Conservation (phyloP, 2,888 invertebrate species). For the Drosophila lacicola region DNA sequence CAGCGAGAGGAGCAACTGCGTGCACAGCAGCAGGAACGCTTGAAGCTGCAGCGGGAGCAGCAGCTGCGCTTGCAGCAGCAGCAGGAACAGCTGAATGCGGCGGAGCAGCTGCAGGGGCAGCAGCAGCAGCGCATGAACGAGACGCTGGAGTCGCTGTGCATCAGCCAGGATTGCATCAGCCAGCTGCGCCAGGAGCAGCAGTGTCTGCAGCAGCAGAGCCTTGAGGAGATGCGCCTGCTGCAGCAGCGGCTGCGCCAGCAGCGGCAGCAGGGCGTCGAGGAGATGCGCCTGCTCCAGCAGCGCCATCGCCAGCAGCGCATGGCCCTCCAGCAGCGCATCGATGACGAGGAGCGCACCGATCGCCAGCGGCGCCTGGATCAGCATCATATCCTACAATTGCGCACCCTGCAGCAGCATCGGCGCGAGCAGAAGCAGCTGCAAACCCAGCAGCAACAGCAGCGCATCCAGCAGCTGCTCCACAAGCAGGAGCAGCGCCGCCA, state of each 20-base stretch:
- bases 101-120: not conserved
- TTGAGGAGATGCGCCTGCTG: not conserved
- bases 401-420: not conserved
- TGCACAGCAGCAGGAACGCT: not conserved
- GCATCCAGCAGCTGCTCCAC: not conserved
- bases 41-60: not conserved
- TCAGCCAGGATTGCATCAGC: not conserved
- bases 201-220: not conserved
- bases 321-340: not conserved
- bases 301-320: not conserved
- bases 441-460: not conserved
- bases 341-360: not conserved
- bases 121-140: not conserved
- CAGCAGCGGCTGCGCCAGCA: not conserved
- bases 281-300: not conserved
- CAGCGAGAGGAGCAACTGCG: not conserved
- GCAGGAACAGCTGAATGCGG: not conserved
- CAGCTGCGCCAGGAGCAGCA: not conserved
- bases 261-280: not conserved
- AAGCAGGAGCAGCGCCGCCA: constrained; percentile 1
- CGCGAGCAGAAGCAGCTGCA: not conserved
- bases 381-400: not conserved
- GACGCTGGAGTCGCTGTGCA: too few species aligned
- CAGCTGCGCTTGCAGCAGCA: not conserved
- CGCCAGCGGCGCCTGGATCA: not conserved